Evolutionary conservation across 2,797 vertebrate genomes (phyloP).

Genomic region (Dromococcyx pavoninus): DNA sequence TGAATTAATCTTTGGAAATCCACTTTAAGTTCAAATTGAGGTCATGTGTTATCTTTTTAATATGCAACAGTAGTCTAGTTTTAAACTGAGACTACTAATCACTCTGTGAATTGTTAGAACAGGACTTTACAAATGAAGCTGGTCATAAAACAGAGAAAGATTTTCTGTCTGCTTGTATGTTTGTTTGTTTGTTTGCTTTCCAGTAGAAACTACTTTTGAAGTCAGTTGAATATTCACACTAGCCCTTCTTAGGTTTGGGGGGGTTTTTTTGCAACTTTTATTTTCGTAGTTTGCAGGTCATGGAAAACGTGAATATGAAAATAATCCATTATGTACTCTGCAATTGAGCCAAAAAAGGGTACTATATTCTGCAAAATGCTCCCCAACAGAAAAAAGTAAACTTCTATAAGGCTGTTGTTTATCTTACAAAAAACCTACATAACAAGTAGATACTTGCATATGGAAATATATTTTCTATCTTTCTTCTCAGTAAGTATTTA

Average conservation of each 20-base stretch:
- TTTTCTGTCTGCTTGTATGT: background rate
- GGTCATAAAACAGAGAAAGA: background rate
- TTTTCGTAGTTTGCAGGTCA: background rate
- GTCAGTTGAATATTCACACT: background rate
- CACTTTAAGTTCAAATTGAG: conserved; percentile 24
- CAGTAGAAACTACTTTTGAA: background rate
- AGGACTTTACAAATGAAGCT: background rate
- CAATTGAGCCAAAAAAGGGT: background rate
- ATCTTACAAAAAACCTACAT: background rate
- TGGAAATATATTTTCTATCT: background rate
- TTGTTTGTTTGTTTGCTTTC: background rate
- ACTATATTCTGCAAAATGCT: background rate
- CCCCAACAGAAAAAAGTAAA: too few relatives aligned
- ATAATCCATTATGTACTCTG: background rate
- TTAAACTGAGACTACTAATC: background rate
- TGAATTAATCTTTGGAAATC: background rate
- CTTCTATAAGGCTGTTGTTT: background rate
- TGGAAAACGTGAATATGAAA: background rate
- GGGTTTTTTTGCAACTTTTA: background rate
- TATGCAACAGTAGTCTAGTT: background rate
- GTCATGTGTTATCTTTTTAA: background rate
- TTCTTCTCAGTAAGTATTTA: background rate
- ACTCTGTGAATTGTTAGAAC: background rate
- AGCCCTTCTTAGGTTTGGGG: background rate
- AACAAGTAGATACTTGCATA: background rate